Evolutionary conservation across 2,888 invertebrate genomes (phyloP), one percentile per base, ranked within the genome.

Genomic region (Phaedon cochleariae): DNA sequence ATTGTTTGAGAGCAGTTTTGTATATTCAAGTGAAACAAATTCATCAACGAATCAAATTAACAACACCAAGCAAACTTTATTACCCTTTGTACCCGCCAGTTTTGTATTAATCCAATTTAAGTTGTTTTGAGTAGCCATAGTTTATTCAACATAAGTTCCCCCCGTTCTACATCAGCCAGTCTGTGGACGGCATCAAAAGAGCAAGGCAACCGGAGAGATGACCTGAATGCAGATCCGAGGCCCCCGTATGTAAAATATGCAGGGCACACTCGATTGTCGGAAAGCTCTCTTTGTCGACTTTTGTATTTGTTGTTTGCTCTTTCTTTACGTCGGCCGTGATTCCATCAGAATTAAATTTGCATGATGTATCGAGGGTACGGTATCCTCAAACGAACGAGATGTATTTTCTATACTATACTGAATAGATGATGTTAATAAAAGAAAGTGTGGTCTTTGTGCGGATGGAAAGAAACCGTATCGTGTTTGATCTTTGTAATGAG

Each of bases 201-300:
- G 79, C 80, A 81, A 79, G 79, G 77, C 79, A 51, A 77, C 76
- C 75, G 76, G 77, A 79, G 75, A 78, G 79, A 76, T 79, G 80
- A 79, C 79, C 79, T 81, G 82, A 82, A 82, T 82, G 81, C 81
- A 81, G 80, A 82, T 81, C 78, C 77, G 77, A 71, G 74, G 73
- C 74, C 78, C 76, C 65, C 64, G 29, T 72, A 75, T 70, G 75
- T 81, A 79, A 81, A 81, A 81, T 81, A 81, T 81, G 81, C 81
- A 81, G 75, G 78, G 74, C 78, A 74, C 55, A 62, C 46, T 64
- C 77, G 78, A 80, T 67, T 67, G 70, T 70, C 66, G 68, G 65
- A 64, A 66, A 65, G 62, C 64, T 75, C 75, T 77, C 75, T 77
- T 79, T 78, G 80, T 77, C 74, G 77, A 71, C 77, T 75, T 77